phyloP scores from a whole-genome alignment of 2,797 vertebrate genomes.

The Pterois miles region DNA sequence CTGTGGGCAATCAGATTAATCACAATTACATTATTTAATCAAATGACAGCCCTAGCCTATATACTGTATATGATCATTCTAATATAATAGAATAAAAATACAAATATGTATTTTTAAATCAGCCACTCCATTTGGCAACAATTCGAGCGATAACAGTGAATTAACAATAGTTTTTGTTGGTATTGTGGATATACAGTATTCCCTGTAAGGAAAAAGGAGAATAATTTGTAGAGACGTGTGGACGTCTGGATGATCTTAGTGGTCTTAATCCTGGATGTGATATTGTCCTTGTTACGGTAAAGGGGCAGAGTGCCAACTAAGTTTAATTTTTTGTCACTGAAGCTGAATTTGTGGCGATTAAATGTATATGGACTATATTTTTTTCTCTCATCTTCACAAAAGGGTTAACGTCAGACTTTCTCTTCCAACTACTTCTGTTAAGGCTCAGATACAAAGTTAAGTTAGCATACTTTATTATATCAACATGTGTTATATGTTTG shows the following conservation, averaged over 20 bases:
- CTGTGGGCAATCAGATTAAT: too few relatives aligned
- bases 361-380: not conserved
- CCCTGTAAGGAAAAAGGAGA: too few relatives aligned
- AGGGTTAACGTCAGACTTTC: not conserved
- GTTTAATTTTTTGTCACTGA: not conserved
- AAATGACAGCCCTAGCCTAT: too few relatives aligned
- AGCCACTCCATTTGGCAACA: not conserved
- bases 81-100: too few relatives aligned
- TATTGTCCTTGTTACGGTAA: not conserved
- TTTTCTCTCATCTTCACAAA: not conserved
- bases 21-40: too few relatives aligned
- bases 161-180: not conserved
- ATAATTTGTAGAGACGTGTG: not conserved
- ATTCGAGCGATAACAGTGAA: not conserved
- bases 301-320: too few relatives aligned
- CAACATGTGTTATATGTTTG: not conserved
- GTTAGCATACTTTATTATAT: not conserved
- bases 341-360: not conserved
- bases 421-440: not conserved
- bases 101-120: not conserved
- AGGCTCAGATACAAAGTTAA: not conserved
- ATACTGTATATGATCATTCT: too few relatives aligned
- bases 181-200: not conserved
- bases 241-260: not conserved
- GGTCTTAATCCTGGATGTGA: too few relatives aligned